phyloP scores from a whole-genome alignment of 2,797 vertebrate genomes.

The Sebastes hopkinsi region DNA sequence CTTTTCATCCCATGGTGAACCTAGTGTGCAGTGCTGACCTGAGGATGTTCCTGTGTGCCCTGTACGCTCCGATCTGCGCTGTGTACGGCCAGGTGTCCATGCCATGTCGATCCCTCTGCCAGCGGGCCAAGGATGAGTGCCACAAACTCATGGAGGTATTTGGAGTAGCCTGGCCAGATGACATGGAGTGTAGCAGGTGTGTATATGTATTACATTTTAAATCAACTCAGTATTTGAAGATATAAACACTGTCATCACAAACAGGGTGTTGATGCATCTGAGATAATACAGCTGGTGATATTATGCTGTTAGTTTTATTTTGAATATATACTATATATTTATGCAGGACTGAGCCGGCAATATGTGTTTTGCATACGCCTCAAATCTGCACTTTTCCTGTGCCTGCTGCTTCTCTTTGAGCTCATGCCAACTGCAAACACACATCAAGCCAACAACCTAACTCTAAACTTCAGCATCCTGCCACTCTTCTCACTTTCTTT shows the following conservation, averaged over 20 bases:
- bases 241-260: neutral
- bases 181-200: slow-evolving; percentile 95
- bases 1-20: slow-evolving; percentile 96
- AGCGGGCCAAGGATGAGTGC: slow-evolving; percentile 89
- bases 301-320: neutral
- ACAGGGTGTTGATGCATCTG: neutral
- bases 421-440: neutral
- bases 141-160: slow-evolving; percentile 96
- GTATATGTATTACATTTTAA: slow-evolving; percentile 5
- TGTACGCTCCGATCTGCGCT: slow-evolving; percentile 92
- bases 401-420: neutral
- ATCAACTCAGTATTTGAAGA: neutral
- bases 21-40: slow-evolving; percentile 92
- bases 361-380: neutral
- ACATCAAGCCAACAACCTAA: neutral
- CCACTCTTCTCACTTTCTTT: neutral
- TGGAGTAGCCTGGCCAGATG: slow-evolving; percentile 92
- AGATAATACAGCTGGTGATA: neutral
- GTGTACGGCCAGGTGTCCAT: slow-evolving; percentile 91
- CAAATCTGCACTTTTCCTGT: neutral
- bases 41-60: slow-evolving; percentile 92
- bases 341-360: neutral
- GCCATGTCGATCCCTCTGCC: slow-evolving; percentile 91
- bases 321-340: neutral
- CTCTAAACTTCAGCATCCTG: neutral